Conservation (phyloP, 1,140 invertebrate genomes). For the Bombus ignitus region DNA sequence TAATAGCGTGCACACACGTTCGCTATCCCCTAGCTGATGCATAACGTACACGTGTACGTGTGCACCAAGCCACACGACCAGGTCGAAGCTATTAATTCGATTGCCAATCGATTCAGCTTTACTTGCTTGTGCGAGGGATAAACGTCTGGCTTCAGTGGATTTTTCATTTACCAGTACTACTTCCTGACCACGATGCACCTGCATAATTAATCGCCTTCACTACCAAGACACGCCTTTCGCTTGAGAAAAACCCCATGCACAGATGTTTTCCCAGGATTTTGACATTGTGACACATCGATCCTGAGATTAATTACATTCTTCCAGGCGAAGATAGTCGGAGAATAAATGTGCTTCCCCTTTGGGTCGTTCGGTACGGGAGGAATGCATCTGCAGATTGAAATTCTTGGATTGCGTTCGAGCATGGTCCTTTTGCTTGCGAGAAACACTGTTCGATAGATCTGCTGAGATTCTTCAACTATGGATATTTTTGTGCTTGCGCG, state of each 20-base stretch:
- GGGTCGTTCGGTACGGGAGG: background rate
- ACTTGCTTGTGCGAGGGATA: slow-evolving; percentile 3
- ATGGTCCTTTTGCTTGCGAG: background rate
- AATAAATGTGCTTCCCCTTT: background rate
- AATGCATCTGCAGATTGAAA: background rate
- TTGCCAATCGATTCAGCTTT: slow-evolving; percentile 59
- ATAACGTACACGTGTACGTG: background rate
- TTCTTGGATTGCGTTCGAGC: background rate
- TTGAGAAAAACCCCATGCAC: background rate
- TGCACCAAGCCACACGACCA: slow-evolving; percentile 2
- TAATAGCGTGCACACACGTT: slow-evolving; percentile 22
- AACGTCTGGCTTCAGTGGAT: slow-evolving; percentile 41
- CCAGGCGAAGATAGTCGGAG: background rate
- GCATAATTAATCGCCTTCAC: slow-evolving; percentile 35
- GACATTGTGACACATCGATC: background rate
- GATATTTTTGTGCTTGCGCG: background rate
- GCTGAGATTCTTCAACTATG: too few relatives aligned
- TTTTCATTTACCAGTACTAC: slow-evolving; percentile 60
- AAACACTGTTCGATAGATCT: background rate
- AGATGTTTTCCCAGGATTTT: background rate
- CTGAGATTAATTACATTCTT: background rate
- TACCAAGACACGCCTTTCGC: background rate
- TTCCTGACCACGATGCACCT: slow-evolving; percentile 27
- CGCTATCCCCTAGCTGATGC: background rate
- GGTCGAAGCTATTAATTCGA: slow-evolving; percentile 60